A percentile compares a stretch with the other conserved stretches of the same genome.
phyloP scores from a whole-genome alignment of 2,888 invertebrate species.

The Melieria omissa region DNA sequence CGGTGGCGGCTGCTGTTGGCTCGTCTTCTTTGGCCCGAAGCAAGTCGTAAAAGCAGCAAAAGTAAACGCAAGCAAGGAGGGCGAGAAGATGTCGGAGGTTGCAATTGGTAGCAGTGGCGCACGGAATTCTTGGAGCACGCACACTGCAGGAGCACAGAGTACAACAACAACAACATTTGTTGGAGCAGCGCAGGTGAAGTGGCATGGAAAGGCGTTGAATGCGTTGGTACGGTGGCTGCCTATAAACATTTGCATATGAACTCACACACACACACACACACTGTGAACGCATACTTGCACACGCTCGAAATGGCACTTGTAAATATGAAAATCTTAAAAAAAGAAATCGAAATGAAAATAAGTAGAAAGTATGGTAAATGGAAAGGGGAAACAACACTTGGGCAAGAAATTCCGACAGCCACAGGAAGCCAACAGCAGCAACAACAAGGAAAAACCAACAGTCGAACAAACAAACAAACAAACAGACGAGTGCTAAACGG shows the following conservation, averaged over 20 bases:
- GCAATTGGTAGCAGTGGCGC: too few relatives aligned
- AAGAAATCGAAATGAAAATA: not conserved
- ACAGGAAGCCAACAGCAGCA: conserved; percentile 11
- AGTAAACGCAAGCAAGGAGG: too few relatives aligned
- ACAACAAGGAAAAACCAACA: not conserved
- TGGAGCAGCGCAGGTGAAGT: too few relatives aligned
- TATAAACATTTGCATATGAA: not conserved
- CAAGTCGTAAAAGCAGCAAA: too few relatives aligned
- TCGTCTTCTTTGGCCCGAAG: too few relatives aligned
- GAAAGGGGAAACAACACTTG: too few relatives aligned
- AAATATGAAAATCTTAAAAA: not conserved
- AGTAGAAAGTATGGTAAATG: not conserved
- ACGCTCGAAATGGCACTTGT: conserved; percentile 18
- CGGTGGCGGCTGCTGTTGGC: too few relatives aligned
- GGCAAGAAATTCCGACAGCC: conserved; percentile 15
- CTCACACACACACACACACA: not conserved
- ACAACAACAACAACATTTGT: too few relatives aligned
- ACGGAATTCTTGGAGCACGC: too few relatives aligned
- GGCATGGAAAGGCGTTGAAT: too few relatives aligned
- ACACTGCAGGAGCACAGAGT: too few relatives aligned
- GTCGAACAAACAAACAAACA: conserved; percentile 10
- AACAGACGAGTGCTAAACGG: not conserved
- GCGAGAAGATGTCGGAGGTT: too few relatives aligned
- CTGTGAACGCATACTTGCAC: not conserved
- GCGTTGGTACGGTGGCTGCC: not conserved